phyloP scores from a whole-genome alignment of 2,113 vertebrate genomes.

The Osmerus mordax region DNA sequence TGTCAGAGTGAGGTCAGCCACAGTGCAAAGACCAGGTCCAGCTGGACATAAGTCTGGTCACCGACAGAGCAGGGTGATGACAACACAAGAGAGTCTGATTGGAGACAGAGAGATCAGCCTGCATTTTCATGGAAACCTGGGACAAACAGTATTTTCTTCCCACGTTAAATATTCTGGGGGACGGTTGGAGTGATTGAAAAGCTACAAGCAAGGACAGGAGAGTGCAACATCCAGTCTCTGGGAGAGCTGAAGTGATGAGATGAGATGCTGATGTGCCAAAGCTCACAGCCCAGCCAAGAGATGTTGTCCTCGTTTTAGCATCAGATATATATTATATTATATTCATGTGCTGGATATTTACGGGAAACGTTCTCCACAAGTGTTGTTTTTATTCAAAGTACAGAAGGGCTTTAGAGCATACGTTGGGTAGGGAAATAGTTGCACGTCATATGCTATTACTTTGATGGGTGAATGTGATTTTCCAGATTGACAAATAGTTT shows the following conservation, averaged over 20 bases:
- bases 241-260: conserved; percentile 1
- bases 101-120: too few relatives aligned
- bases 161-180: too few relatives aligned
- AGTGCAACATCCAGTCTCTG: background rate
- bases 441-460: conserved; percentile 28
- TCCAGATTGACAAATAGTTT: conserved; percentile 45
- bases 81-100: background rate
- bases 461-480: conserved; percentile 34
- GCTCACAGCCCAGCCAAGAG: conserved; percentile 30
- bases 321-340: background rate
- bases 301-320: background rate
- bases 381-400: conserved; percentile 29
- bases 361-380: conserved; percentile 27
- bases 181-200: too few relatives aligned
- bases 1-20: background rate
- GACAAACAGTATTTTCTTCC: too few relatives aligned
- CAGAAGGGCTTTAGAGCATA: background rate
- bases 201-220: too few relatives aligned
- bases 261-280: conserved; percentile 28
- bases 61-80: background rate
- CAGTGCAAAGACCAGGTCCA: background rate
- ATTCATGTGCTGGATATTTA: conserved; percentile 23
- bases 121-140: too few relatives aligned
- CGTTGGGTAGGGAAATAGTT: conserved; percentile 14
- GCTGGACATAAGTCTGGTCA: background rate